A percentile compares a stretch with the other conserved stretches of the same genome.
phyloP scores from a whole-genome alignment of 2,888 invertebrate genomes.

The Cepaea hortensis region DNA sequence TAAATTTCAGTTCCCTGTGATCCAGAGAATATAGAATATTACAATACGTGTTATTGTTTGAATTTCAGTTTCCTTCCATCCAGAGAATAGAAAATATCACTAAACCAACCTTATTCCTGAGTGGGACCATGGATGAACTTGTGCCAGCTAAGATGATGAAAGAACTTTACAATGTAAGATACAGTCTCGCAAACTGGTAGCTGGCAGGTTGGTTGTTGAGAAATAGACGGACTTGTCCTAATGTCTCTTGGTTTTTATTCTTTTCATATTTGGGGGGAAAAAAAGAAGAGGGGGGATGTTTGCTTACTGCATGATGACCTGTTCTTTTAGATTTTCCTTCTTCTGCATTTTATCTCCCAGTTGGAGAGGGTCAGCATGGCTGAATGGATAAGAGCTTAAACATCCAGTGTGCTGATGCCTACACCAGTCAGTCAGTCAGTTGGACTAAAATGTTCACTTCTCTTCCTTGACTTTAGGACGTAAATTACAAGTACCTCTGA shows the following conservation, averaged over 20 bases:
- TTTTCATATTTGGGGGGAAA: background rate
- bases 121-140: constrained; percentile 89
- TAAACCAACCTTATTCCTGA: constrained; percentile 89
- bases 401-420: no score
- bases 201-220: background rate
- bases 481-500: no score
- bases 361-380: no score
- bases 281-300: no score
- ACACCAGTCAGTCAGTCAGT: no score
- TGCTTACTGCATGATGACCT: no score
- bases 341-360: no score
- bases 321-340: no score
- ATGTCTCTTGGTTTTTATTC: background rate
- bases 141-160: constrained; percentile 95
- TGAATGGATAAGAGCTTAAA: no score
- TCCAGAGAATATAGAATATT: constrained; percentile 84
- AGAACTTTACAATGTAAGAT: constrained; percentile 82
- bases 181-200: no score
- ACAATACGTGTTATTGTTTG: constrained; percentile 78
- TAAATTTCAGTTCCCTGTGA: constrained; percentile 76
- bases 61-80: constrained; percentile 76
- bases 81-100: constrained; percentile 85
- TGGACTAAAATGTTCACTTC: no score
- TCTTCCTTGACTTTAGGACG: no score
- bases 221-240: background rate